Evolutionary conservation across 2,888 invertebrate species (phyloP), one percentile per base, ranked within the genome.

Genomic region (Clepsis dumicolana): DNA sequence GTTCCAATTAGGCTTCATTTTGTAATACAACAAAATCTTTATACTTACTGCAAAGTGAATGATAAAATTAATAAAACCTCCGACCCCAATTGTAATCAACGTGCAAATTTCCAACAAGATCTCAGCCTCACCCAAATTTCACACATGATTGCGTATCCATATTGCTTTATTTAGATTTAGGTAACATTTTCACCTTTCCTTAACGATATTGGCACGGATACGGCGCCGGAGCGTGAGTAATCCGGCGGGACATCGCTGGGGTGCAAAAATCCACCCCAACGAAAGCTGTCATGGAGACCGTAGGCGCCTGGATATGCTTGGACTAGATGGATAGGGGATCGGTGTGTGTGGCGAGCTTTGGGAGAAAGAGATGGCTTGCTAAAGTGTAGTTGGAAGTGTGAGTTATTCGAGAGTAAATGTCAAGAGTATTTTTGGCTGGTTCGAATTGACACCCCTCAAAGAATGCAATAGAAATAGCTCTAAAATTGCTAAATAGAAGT

Each of bases 161-260:
- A 78, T 78, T 77, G 77, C 77, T 77, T 78, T 78, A 80, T 79
- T 75, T 76, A 77, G 78, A 70, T 62, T 68, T 70, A 54, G 66
- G 57, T 56, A 65, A 68, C 52, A 68, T 67, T 66, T 59, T 35
- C 59, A 59, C 57, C 32, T 71, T 18, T 32, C 61, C 60, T 65
- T 66, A 60, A 59, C 60, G 64, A 65, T 74, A 75, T 74, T 71
- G 78, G 72, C 69, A 72, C 77, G 76, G 83, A 81, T 82, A 76
- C 79, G 82, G 75, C 86, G 82, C 72, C 82, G 89, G 80, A 76
- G 84, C 82, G 91, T 80, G 74, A 83, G 79, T 90, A 90, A 92
- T 87, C 82, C 81, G 85, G 75, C 78, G 86, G 87, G 91, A 90
- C 88, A 76, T 59, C 75, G 77, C 77, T 78, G 83, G 82, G 80